Base-by-base conservation (phyloP, 1,140 invertebrate genomes). In the Drosophila ohnishii region DNA sequence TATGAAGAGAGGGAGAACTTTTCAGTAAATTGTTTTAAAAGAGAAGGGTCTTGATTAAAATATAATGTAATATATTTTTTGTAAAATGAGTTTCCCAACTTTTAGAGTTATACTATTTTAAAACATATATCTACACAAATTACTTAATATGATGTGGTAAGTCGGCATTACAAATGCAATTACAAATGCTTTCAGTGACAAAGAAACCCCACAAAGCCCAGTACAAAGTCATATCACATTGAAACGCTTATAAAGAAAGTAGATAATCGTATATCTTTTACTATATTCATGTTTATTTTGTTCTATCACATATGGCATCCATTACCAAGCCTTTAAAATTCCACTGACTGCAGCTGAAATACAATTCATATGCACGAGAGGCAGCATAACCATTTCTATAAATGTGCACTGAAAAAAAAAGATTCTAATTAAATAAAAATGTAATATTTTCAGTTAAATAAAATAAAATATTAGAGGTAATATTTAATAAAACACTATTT, bases 251-350 rank as follows among this genome's bases (percentile, higher is more conserved):
- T 53, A 35, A 35, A 53, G 16, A 53, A 35, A 53, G 32, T 35
- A 22, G 3, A 50, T 57, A 42, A 42, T 42, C 3, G n/a, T 42
- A 42, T 55, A 5, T 39, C n/a, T 30, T n/a, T 10, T 10, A 32
- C 19, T 9, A 34, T 34, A 28, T 30, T 5, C 39, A 44, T 50
- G 25, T 39, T 51, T 22, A 51, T 51, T 10, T 8, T 25, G 32
- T 45, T 39, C 5, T 30, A 32, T 22, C 28, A 13, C 65, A 58
- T 39, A 48, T 71, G 67, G 65, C 69, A 71, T 58, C 40, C 66
- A 71, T 71, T 71, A 48, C 65, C 25, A 58, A 14, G 42, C 19
- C 32, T n/a, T 34, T 22, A 6, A 51, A 37, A 35, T 67, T 51
- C 67, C 37, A 67, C 30, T 25, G 5, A 25, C 3, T 65, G 25